Conservation (phyloP, 2,888 invertebrate genomes). For the Apamea sordens region DNA sequence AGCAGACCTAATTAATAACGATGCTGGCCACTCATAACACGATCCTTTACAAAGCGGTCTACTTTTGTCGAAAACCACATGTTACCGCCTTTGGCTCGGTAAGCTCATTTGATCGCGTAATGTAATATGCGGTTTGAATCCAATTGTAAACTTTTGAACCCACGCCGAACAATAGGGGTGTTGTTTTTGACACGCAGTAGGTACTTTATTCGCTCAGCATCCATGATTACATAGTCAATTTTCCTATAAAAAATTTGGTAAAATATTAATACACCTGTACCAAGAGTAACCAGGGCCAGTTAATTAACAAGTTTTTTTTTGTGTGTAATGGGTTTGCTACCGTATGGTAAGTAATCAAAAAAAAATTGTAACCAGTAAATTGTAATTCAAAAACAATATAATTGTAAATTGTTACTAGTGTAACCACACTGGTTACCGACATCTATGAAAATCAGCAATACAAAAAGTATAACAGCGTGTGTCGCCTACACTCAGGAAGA, state of each 20-base stretch:
- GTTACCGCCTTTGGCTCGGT: constrained; percentile 34
- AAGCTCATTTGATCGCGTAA: constrained; percentile 47
- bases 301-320: background rate
- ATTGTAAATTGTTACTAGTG: too few relatives aligned
- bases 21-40: background rate
- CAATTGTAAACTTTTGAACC: constrained; percentile 48
- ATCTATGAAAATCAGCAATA: background rate
- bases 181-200: constrained; percentile 20
- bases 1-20: background rate
- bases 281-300: background rate
- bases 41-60: constrained; percentile 9
- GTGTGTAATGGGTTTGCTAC: background rate
- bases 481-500: too few relatives aligned
- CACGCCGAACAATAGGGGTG: constrained; percentile 22
- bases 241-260: background rate
- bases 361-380: too few relatives aligned
- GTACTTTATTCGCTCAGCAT: background rate
- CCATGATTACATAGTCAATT: background rate
- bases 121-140: constrained; percentile 47
- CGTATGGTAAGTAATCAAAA: background rate
- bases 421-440: background rate
- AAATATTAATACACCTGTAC: background rate
- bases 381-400: too few relatives aligned
- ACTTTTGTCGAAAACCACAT: constrained; percentile 35
- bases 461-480: background rate